Conservation (phyloP, 2,797 vertebrate genomes). For the Gymnoscopelus braueri region DNA sequence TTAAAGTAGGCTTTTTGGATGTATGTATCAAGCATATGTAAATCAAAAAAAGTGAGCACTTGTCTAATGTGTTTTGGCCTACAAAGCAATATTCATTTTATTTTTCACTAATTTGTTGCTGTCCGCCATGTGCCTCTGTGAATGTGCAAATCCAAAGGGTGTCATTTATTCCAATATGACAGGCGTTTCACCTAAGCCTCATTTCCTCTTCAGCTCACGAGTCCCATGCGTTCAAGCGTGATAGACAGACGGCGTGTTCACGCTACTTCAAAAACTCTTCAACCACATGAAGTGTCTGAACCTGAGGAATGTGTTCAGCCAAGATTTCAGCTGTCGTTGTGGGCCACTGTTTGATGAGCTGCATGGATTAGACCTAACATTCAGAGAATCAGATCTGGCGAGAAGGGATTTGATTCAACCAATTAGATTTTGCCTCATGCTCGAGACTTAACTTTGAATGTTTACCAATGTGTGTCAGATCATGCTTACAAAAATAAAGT, state of each 20-base stretch:
- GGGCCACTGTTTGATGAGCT: conserved; percentile 1
- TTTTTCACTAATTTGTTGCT: conserved; percentile 34
- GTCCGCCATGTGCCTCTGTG: conserved; percentile 23
- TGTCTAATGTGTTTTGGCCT: conserved; percentile 26
- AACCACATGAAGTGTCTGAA: conserved; percentile 14
- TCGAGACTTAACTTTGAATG: not conserved
- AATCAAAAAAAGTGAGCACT: not conserved
- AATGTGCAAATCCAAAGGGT: conserved; percentile 27
- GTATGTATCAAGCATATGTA: not conserved
- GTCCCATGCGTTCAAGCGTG: conserved; percentile 11
- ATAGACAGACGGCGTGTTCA: conserved; percentile 8
- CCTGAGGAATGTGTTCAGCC: conserved; percentile 12
- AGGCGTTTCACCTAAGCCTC: conserved; percentile 34
- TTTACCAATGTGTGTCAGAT: too few relatives aligned
- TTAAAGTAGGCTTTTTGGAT: too few relatives aligned
- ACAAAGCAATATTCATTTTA: conserved; percentile 15
- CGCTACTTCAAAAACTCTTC: conserved; percentile 18
- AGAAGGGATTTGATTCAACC: conserved; percentile 1
- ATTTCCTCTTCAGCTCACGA: conserved; percentile 9
- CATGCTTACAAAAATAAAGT: too few relatives aligned
- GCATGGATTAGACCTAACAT: not conserved
- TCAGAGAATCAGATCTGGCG: not conserved
- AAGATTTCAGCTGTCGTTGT: conserved; percentile 6
- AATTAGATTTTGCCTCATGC: not conserved
- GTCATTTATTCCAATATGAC: conserved; percentile 11